phyloP scores from a whole-genome alignment of 2,113 vertebrate genomes.

The Cariama cristata region DNA sequence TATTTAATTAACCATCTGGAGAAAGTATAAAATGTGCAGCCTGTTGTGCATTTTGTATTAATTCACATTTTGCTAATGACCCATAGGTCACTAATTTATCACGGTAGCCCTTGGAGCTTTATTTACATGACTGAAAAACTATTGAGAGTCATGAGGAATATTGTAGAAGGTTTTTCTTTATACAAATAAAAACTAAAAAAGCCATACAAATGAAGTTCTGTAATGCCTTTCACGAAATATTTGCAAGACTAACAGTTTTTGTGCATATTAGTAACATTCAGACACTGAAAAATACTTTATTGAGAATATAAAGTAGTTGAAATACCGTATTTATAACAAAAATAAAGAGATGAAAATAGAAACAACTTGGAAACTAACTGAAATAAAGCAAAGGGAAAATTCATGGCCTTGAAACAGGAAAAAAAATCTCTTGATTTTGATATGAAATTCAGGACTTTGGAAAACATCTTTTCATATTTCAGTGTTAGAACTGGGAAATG shows the following conservation, averaged over 20 bases:
- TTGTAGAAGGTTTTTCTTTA: neutral
- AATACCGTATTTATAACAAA: neutral
- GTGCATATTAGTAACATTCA: neutral
- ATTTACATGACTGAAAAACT: neutral
- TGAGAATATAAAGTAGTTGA: neutral
- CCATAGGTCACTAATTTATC: neutral
- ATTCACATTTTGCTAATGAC: constrained; percentile 23
- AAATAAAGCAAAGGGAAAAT: neutral
- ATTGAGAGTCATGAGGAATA: neutral
- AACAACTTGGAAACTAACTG: neutral
- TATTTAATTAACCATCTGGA: constrained; percentile 27
- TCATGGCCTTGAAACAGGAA: neutral
- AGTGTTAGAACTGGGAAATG: neutral
- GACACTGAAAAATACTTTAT: neutral
- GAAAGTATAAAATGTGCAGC: neutral
- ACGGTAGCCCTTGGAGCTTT: neutral
- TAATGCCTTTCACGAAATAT: neutral
- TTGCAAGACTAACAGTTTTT: neutral
- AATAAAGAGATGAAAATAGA: neutral
- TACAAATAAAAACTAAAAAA: neutral
- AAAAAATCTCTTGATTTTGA: neutral
- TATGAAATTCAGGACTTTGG: neutral
- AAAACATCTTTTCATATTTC: neutral
- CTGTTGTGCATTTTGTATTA: constrained; percentile 6
- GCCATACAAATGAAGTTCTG: neutral